Evolutionary conservation across 2,797 vertebrate species (phyloP).

Genomic region (Diglossa cyanea): DNA sequence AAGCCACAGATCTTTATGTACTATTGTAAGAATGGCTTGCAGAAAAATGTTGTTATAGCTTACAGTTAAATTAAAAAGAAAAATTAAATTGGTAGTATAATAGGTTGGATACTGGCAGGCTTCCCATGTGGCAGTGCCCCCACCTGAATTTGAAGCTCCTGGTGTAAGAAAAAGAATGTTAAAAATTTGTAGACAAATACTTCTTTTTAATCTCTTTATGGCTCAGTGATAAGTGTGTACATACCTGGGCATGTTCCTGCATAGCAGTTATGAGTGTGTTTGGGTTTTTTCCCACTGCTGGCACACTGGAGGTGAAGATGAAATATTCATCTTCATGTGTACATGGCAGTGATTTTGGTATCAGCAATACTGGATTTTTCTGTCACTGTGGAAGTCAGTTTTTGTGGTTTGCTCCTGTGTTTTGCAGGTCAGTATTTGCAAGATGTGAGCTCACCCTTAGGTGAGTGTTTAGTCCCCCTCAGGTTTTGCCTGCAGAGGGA

Average conservation of each 20-base stretch:
- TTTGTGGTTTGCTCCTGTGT: background rate
- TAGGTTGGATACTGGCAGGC: background rate
- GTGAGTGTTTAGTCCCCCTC: background rate
- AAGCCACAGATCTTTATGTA: background rate
- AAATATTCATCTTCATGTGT: background rate
- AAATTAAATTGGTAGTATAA: background rate
- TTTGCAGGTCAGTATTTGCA: background rate
- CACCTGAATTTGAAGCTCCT: background rate
- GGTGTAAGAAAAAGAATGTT: background rate
- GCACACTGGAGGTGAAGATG: background rate
- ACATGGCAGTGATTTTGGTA: background rate
- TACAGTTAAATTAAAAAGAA: background rate
- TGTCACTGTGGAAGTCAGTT: rapidly evolving
- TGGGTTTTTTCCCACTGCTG: background rate
- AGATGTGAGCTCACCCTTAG: background rate
- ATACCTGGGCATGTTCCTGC: background rate
- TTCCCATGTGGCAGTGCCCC: background rate
- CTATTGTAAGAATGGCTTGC: background rate
- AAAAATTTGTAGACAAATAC: background rate
- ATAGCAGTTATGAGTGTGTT: background rate
- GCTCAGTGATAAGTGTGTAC: background rate
- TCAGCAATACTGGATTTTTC: background rate
- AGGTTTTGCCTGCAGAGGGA: background rate
- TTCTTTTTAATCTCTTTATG: conserved; percentile 27
- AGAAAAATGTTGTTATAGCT: background rate